phyloP scores from a whole-genome alignment of 2,113 vertebrate genomes.

The Aythya baeri region DNA sequence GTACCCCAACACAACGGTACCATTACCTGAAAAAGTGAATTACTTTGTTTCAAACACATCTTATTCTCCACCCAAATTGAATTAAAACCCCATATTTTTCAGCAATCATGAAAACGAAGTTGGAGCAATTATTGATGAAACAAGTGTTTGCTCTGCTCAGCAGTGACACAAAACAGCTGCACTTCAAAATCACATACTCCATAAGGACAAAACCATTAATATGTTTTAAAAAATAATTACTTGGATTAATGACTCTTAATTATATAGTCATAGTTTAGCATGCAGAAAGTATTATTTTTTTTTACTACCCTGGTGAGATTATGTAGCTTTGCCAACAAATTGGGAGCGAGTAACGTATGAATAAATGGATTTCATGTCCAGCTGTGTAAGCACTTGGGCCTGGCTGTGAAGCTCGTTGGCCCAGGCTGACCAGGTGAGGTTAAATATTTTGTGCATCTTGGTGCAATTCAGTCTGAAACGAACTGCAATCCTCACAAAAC shows the following conservation, averaged over 20 bases:
- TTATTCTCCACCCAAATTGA: not conserved
- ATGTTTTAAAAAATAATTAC: not conserved
- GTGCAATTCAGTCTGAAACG: not conserved
- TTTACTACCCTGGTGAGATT: not conserved
- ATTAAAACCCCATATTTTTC: not conserved
- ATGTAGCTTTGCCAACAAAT: not conserved
- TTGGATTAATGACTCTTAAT: not conserved
- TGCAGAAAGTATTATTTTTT: not conserved
- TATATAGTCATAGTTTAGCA: not conserved
- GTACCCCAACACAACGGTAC: not conserved
- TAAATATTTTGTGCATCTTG: not conserved
- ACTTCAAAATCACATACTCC: not conserved
- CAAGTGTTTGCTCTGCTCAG: not conserved
- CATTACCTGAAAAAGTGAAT: not conserved
- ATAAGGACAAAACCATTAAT: not conserved
- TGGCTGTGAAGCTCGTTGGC: fast-evolving
- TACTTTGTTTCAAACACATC: not conserved
- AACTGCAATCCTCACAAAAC: not conserved
- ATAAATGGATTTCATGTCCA: not conserved
- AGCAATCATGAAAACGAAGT: not conserved
- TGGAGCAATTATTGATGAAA: not conserved
- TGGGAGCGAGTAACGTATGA: not conserved
- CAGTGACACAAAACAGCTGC: not conserved
- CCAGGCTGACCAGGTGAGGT: fast-evolving
- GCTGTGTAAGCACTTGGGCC: not conserved